These are phyloP conservation scores for Chaetoderma sp. DNA, from an alignment of 2,888 invertebrate species.

Conservation along the genomic window DNA sequence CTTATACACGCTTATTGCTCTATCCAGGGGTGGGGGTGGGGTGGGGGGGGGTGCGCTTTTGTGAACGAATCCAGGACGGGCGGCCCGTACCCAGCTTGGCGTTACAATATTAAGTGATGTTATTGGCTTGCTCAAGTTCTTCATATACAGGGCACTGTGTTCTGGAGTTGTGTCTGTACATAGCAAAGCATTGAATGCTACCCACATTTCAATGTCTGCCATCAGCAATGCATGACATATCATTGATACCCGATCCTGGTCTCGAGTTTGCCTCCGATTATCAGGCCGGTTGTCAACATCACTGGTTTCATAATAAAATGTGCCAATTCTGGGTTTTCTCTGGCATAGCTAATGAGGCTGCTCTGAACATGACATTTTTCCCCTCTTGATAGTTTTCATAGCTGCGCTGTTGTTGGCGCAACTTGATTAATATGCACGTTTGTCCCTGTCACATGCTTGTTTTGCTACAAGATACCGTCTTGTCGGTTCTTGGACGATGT, in stretches of 20 bases:
- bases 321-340: constrained; percentile 24
- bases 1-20: too few species aligned
- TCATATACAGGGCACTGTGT: constrained; percentile 35
- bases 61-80: too few species aligned
- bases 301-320: too few species aligned
- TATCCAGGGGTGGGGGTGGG: too few species aligned
- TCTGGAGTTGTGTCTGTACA: constrained; percentile 21
- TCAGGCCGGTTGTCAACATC: too few species aligned
- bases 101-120: constrained; percentile 32
- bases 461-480: constrained; percentile 28
- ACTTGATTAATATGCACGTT: not conserved
- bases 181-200: constrained; percentile 30
- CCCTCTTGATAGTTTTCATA: not conserved
- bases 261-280: too few species aligned
- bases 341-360: constrained; percentile 5
- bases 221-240: too few species aligned
- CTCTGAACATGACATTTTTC: not conserved
- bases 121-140: constrained; percentile 25
- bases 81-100: too few species aligned
- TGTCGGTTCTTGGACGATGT: constrained; percentile 22
- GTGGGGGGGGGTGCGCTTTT: too few species aligned
- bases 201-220: too few species aligned
- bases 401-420: not conserved
- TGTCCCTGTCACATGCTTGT: not conserved
- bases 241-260: too few species aligned